Conservation (phyloP, 2,113 vertebrate species). For the Lophura nycthemera region DNA sequence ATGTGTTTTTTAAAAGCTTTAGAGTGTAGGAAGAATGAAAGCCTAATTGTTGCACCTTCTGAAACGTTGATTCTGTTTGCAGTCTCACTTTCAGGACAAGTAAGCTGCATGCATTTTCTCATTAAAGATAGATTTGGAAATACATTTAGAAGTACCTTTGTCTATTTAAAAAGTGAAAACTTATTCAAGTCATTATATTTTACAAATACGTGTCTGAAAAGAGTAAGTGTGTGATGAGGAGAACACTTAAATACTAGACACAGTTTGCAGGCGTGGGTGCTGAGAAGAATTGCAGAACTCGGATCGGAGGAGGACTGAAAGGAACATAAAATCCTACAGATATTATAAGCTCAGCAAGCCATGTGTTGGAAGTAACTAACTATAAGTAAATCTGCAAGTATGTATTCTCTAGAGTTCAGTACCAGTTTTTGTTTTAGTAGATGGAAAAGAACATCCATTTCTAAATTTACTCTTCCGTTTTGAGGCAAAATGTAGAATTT, state of each 20-base stretch:
- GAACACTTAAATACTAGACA: conserved; percentile 52
- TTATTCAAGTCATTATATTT: conserved; percentile 40
- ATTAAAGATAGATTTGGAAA: not conserved
- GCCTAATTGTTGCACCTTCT: not conserved
- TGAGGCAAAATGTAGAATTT: not conserved
- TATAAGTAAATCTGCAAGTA: conserved; percentile 27
- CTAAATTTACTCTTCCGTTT: not conserved
- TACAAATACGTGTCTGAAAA: conserved; percentile 51
- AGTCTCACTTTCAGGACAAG: not conserved
- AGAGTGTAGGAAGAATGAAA: not conserved
- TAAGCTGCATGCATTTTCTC: not conserved
- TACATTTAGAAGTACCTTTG: conserved; percentile 20
- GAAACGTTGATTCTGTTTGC: not conserved
- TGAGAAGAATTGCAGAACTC: conserved; percentile 36
- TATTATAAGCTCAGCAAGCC: conserved; percentile 19
- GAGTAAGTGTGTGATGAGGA: conserved; percentile 39
- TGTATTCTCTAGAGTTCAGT: not conserved
- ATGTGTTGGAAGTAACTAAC: conserved; percentile 39
- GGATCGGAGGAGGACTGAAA: conserved; percentile 54
- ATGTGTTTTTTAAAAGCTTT: not conserved
- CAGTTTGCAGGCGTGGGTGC: conserved; percentile 62
- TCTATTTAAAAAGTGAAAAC: conserved; percentile 39
- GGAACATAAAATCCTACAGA: conserved; percentile 60
- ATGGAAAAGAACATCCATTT: not conserved
- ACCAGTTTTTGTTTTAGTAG: not conserved